A percentile compares a stretch with the other conserved stretches of the same genome.
Evolutionary conservation across 1,140 invertebrate species (phyloP).

Genomic region (Trichonephila clavipes): DNA sequence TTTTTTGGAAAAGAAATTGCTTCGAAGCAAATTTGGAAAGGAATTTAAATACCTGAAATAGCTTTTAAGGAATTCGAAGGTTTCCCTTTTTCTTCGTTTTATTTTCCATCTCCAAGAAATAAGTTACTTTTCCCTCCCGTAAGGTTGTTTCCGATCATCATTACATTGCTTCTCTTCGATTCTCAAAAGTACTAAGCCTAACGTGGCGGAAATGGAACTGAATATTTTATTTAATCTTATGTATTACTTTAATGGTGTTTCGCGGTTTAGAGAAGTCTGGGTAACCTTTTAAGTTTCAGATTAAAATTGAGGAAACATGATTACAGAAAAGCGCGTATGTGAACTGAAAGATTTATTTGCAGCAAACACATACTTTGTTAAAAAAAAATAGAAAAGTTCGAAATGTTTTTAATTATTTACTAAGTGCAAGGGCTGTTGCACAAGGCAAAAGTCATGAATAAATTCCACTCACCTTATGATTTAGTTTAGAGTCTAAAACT

Average conservation of each 20-base stretch:
- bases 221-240: conserved; percentile 24
- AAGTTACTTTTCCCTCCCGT: background rate
- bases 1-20: background rate
- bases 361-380: background rate
- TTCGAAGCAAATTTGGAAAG: conserved; percentile 18
- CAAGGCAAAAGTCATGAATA: too few species aligned
- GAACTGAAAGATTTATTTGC: background rate
- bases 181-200: background rate
- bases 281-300: background rate
- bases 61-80: conserved; percentile 25
- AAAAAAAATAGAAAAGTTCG: background rate
- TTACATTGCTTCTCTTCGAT: background rate
- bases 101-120: background rate
- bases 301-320: background rate
- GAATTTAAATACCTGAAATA: conserved; percentile 52
- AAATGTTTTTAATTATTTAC: too few species aligned
- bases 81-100: background rate
- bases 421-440: too few species aligned
- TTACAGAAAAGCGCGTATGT: background rate
- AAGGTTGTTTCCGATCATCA: background rate
- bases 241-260: background rate
- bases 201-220: conserved; percentile 9
- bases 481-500: too few species aligned
- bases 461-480: too few species aligned
- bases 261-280: background rate